Evolutionary conservation across 2,888 invertebrate genomes (phyloP), one percentile per base, ranked within the genome.

Genomic region (Dicycla oo): DNA sequence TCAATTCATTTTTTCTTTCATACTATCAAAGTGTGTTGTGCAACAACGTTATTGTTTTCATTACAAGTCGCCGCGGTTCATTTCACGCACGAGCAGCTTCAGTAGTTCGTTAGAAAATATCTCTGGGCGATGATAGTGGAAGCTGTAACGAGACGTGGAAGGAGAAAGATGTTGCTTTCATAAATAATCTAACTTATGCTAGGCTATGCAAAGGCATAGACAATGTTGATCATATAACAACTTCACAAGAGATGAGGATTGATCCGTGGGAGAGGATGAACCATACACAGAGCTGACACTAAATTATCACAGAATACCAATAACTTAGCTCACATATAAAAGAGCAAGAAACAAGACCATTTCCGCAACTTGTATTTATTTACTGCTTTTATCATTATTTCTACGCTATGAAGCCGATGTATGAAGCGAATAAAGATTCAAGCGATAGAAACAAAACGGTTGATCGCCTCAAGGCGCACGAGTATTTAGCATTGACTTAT

Each of bases 401-500:
- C 49, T 65, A 43, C 40, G 68, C 58, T 61, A n/a, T 47, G 34
- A 66, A 57, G 34, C 54, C n/a, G n/a, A n/a, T n/a, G n/a, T n/a
- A n/a, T n/a, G n/a, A 66, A 57, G 34, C 54, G 73, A 79, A 79
- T 83, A 73, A 83, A 80, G 83, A 79, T 83, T 67, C 34, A 30
- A 67, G 15, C 71, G 83, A 83, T 79, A 83, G 51, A 73, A 79
- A 71, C 78, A 73, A 63, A 3, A 30, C 65, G 38, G 51, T 34
- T 51, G 63, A 79, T 51, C 63, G 80, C 84, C 77, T 23, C 66
- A 75, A 84, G 84, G 80, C 81, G 18, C 56, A 69, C 73, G 38
- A 83, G 58, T 80, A 69, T 80, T 80, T 81, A 80, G 66, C 81
- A 61, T 69, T 84, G 66, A 81, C 51, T 84, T 69, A 84, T 81